These are phyloP conservation scores for Gisinianus flammeolus DNA, from an alignment of 2,888 invertebrate genomes.

Conservation along the genomic window DNA sequence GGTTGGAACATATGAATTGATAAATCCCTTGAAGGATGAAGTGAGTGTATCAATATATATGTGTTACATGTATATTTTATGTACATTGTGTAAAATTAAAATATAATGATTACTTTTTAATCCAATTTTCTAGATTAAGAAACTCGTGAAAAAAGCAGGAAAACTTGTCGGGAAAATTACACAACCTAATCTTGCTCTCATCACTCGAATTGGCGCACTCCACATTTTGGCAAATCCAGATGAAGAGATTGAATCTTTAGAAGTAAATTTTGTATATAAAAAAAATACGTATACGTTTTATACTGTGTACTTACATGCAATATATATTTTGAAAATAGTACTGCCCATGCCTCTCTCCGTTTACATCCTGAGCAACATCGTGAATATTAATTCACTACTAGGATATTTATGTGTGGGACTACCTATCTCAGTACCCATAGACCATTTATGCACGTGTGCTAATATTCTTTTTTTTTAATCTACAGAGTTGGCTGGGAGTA, in stretches of 20 bases:
- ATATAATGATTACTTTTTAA: background rate
- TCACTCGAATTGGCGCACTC: slow-evolving; percentile 22
- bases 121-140: background rate
- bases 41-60: background rate
- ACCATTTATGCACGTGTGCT: background rate
- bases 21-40: slow-evolving; percentile 2
- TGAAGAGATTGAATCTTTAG: background rate
- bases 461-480: slow-evolving; percentile 12
- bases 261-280: too few relatives aligned
- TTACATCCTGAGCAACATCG: background rate
- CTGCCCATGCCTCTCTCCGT: background rate
- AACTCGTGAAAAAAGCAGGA: background rate
- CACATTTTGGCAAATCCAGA: slow-evolving; percentile 15
- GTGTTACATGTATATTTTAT: background rate
- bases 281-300: too few relatives aligned
- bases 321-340: background rate
- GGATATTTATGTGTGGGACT: too few relatives aligned
- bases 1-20: slow-evolving; percentile 1
- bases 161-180: slow-evolving; percentile 24
- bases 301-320: too few relatives aligned
- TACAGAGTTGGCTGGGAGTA: slow-evolving; percentile 39
- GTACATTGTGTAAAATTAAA: too few relatives aligned
- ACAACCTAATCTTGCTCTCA: slow-evolving; percentile 1
- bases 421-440: too few relatives aligned
- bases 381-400: background rate